Percentiles rank a stretch among this genome's conserved stretches.
Conservation (phyloP, 2,888 invertebrate genomes). For the Panzeria rudis region DNA sequence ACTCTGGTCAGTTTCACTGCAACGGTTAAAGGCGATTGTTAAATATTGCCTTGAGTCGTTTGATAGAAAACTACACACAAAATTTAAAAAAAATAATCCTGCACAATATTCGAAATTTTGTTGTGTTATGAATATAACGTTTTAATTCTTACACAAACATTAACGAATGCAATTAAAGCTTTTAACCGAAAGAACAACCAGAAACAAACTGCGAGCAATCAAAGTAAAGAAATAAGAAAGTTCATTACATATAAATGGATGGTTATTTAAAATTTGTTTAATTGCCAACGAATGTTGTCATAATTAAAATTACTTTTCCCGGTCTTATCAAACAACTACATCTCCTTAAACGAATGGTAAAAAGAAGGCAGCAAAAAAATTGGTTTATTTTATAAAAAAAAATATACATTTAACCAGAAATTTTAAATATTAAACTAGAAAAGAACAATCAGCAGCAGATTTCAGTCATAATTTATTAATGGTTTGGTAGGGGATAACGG, state of each 20-base stretch:
- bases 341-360: slow-evolving; percentile 43
- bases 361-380: slow-evolving; percentile 69
- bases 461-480: slow-evolving; percentile 52
- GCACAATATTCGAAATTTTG: background rate
- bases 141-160: background rate
- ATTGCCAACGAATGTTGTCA: slow-evolving; percentile 78
- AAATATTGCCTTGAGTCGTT: too few species aligned
- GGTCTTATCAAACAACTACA: slow-evolving; percentile 79
- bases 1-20: too few species aligned
- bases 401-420: slow-evolving; percentile 54
- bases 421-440: slow-evolving; percentile 32
- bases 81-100: background rate
- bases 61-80: too few species aligned
- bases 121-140: background rate
- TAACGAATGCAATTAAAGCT: slow-evolving; percentile 21
- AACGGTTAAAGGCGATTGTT: too few species aligned
- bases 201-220: background rate
- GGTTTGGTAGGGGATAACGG: background rate
- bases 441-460: slow-evolving; percentile 69
- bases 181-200: slow-evolving; percentile 2
- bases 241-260: slow-evolving; percentile 67
- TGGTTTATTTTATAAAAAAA: slow-evolving; percentile 18
- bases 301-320: slow-evolving; percentile 81
- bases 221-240: slow-evolving; percentile 65
- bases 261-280: slow-evolving; percentile 57